Evolutionary conservation across 2,797 vertebrate genomes (phyloP), one percentile per base, ranked within the genome.

Genomic region (Amazonetta brasiliensis): DNA sequence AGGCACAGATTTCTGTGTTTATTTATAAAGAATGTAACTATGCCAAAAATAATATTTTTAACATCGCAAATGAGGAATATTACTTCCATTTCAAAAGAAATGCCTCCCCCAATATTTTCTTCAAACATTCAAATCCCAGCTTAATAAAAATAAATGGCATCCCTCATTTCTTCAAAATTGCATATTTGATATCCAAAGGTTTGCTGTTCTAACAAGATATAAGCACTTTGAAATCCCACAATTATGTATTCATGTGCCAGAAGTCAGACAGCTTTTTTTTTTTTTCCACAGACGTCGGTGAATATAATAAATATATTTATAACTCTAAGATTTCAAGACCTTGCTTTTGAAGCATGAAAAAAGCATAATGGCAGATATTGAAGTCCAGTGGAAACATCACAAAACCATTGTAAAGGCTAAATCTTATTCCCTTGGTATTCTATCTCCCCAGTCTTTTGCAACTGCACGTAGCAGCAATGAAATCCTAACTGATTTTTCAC

Each of bases 121-220:
- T 93, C 95, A 97, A 97, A 97, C 96, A 96, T 93, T 97, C 97
- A 98, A 98, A 98, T 98, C 98, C 98, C 98, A 98, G 97, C 64
- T 98, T 98, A 98, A 98, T 98, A 98, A 98, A 98, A 98, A 98
- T 95, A 98, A 98, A 98, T 97, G 92, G 96, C 97, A 97, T 95
- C 94, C 92, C 90, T 98, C 94, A 95, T 97, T 97, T 97, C 95
- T 96, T 96, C 87, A 94, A 97, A 98, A 98, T 94, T 98, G 94
- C 96, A 26, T 76, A 87, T 94, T 93, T 90, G 75, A 95, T 95
- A 97, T 96, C 90, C 68, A 95, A 97, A 97, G 93, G 90, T 90
- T 97, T 95, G 82, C 75, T 94, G 91, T 97, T 97, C 93, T 97
- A 97, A 96, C 94, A 97, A 95, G 93, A 97, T 37, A 71, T 31